Base-by-base conservation (phyloP, 1,140 invertebrate species). In the Trachymyrmex septentrionalis region DNA sequence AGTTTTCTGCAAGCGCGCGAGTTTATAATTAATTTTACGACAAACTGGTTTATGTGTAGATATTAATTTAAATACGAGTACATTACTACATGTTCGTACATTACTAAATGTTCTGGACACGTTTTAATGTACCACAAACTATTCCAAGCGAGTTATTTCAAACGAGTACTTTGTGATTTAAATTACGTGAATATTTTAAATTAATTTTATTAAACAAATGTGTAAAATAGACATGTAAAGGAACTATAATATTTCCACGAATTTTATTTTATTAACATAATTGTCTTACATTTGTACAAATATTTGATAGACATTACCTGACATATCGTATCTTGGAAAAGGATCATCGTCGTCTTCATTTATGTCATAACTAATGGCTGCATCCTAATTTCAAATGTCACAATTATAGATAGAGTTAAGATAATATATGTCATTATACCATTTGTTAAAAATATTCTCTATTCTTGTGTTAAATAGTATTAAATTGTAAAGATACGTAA, bases 331-430 rank as follows among this genome's bases (percentile, higher is more conserved):
- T 73, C 96, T 94, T 0, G 98, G 98, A 57, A 96, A 96, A 0
- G 98, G 98, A 94, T 99, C 98, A 53, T 95, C 85, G 90, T 97
- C 97, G 10, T 96, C 96, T 87, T 97, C 97, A 93, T 98, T 98
- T 44, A 98, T 96, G 93, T 99, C 98, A 92, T 96, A 98, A 95
- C 98, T 99, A 19, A 98, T 98, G 72, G 96, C 95, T 4, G 97
- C 96, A 95, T 98, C 98, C 97, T 98, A 86, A 84, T 92, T 88
- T 92, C 90, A 86, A 69, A 59, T 66, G 71, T 57, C 64, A 48
- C 63, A 53, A 59, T 61, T 21, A 44, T 19, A 38, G 3, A 72
- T 30, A 48, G 48, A 80, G 3, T 69, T 64, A 24, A 77, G 9
- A 16, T 50, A 53, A 59, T 6, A 38, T 21, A 48, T 30, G 16